These are phyloP conservation scores for Aquatica leii DNA, from an alignment of 2,888 invertebrate genomes.

Conservation along the genomic window DNA sequence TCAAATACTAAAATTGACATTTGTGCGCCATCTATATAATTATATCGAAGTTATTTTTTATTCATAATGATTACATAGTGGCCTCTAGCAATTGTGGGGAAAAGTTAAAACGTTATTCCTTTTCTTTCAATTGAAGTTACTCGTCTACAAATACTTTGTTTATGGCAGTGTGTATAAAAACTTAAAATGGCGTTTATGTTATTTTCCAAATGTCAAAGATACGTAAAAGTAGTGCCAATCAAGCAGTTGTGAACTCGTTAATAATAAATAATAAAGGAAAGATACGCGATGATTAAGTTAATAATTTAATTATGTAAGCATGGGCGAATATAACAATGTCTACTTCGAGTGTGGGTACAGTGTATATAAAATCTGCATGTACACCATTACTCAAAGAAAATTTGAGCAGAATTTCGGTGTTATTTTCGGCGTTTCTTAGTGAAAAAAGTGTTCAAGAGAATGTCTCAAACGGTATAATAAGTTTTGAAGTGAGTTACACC, in stretches of 20 bases:
- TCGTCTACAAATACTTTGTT: too few species aligned
- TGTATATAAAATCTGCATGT: constrained; percentile 56
- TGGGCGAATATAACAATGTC: constrained; percentile 54
- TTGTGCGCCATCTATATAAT: too few species aligned
- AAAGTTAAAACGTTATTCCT: too few species aligned
- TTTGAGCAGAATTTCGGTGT: constrained; percentile 56
- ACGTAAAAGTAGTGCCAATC: constrained; percentile 13
- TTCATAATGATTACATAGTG: too few species aligned
- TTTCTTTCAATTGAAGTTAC: too few species aligned
- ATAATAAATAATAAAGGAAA: not conserved
- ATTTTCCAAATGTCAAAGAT: constrained; percentile 20
- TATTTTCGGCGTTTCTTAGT: constrained; percentile 57
- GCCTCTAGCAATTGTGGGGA: too few species aligned
- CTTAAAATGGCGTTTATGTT: constrained; percentile 35
- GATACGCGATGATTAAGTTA: constrained; percentile 1
- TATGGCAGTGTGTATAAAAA: too few species aligned
- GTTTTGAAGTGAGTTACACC: constrained; percentile 54
- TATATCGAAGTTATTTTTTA: too few species aligned
- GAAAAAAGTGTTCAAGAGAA: constrained; percentile 48
- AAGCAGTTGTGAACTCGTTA: not conserved
- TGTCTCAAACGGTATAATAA: constrained; percentile 47
- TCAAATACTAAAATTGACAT: too few species aligned
- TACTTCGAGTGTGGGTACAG: constrained; percentile 54
- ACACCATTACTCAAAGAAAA: constrained; percentile 55
- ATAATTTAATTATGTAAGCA: constrained; percentile 46